phyloP scores from a whole-genome alignment of 2,888 invertebrate species.

The Cantharis flavilabris region DNA sequence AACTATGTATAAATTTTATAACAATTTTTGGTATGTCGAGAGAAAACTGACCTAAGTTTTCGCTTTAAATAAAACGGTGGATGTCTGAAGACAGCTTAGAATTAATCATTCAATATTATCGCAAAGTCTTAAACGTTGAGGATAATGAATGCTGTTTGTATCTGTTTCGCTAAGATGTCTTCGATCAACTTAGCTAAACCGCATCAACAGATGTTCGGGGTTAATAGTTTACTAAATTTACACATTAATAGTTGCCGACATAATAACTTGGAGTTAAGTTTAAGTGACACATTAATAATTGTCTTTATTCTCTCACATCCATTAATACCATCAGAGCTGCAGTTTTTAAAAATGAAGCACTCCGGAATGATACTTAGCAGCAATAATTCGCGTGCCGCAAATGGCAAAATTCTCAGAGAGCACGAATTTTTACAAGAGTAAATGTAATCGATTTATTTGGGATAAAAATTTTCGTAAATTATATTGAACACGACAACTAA shows the following conservation, averaged over 20 bases:
- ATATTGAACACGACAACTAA: constrained; percentile 14
- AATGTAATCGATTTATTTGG: not conserved
- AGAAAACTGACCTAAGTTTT: not conserved
- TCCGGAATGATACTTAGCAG: not conserved
- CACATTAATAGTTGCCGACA: constrained; percentile 1
- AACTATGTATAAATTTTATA: not conserved
- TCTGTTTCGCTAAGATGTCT: not conserved
- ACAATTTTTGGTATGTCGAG: not conserved
- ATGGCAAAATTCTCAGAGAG: not conserved
- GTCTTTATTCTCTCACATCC: not conserved
- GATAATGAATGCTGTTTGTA: not conserved
- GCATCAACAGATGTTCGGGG: not conserved
- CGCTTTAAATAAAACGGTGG: not conserved
- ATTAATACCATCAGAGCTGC: not conserved
- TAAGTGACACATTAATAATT: not conserved
- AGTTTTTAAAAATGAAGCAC: not conserved
- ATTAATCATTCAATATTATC: not conserved
- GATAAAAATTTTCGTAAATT: not conserved
- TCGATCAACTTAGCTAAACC: not conserved
- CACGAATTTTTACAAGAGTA: not conserved
- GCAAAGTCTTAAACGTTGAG: not conserved
- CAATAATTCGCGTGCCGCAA: not conserved
- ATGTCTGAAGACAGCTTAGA: not conserved
- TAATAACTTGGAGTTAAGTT: not conserved
- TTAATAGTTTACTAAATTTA: not conserved